Percentiles rank a stretch among this genome's conserved stretches.
Conservation (phyloP, 2,113 vertebrate genomes). For the Eudorcas thomsonii region DNA sequence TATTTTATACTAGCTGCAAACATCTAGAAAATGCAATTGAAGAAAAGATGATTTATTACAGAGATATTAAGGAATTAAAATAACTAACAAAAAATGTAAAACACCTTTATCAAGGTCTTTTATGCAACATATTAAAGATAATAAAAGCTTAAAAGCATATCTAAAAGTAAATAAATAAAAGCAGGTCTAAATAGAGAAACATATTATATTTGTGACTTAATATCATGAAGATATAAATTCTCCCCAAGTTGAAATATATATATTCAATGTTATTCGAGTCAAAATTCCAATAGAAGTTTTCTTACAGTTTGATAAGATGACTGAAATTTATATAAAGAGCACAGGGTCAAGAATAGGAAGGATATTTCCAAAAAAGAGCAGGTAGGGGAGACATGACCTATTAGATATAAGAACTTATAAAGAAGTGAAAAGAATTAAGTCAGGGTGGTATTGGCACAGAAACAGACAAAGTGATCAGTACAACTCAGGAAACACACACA, state of each 20-base stretch:
- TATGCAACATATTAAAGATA: background rate
- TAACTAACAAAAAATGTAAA: background rate
- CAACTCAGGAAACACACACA: background rate
- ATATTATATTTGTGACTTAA: background rate
- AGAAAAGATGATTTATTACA: background rate
- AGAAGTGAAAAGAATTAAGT: background rate
- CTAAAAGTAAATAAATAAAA: background rate
- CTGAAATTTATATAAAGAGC: background rate
- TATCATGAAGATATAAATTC: background rate
- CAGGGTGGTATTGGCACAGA: background rate
- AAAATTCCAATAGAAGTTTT: slow-evolving; percentile 14
- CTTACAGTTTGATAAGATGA: background rate
- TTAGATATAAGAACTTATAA: background rate
- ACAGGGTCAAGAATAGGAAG: background rate
- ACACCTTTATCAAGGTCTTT: background rate
- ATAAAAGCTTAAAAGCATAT: background rate
- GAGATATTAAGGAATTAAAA: background rate
- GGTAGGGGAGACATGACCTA: background rate
- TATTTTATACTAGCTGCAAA: background rate
- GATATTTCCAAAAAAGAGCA: background rate
- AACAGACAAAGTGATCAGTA: background rate
- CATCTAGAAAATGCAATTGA: background rate
- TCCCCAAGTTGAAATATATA: background rate
- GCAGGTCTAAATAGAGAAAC: background rate
- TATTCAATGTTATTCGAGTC: background rate